These are phyloP conservation scores for Danio albolineatus DNA, from an alignment of 2,797 vertebrate species.

Conservation along the genomic window DNA sequence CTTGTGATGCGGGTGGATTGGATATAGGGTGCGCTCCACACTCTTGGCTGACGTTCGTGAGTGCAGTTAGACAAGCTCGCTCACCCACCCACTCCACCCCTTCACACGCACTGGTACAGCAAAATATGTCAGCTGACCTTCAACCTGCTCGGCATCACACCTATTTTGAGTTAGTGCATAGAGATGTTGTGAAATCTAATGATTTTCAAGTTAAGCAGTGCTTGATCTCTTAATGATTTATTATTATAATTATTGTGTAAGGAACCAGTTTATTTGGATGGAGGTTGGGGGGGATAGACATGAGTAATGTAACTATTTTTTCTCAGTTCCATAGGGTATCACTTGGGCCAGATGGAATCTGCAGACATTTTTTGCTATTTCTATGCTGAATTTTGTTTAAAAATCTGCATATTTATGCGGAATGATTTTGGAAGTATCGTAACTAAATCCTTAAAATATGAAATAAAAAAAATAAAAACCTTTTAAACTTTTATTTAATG, in stretches of 20 bases:
- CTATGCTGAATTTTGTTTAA: too few relatives aligned
- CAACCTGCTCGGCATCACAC: slow-evolving; percentile 12
- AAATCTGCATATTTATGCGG: too few relatives aligned
- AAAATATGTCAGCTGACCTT: slow-evolving; percentile 17
- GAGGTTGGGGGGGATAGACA: too few relatives aligned
- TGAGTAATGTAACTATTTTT: not conserved
- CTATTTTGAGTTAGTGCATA: slow-evolving; percentile 39
- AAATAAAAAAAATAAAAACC: too few relatives aligned
- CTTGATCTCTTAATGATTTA: not conserved
- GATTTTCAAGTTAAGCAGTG: slow-evolving; percentile 7
- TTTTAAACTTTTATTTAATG: too few relatives aligned
- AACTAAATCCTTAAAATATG: too few relatives aligned
- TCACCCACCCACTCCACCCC: slow-evolving; percentile 46
- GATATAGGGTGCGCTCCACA: slow-evolving; percentile 96
- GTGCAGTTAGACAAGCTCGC: slow-evolving; percentile 86
- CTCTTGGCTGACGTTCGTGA: slow-evolving; percentile 98
- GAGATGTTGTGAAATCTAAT: slow-evolving; percentile 10
- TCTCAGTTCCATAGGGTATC: not conserved
- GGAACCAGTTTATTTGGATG: not conserved
- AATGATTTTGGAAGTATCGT: too few relatives aligned
- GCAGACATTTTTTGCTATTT: too few relatives aligned
- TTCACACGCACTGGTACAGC: slow-evolving; percentile 41
- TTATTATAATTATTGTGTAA: not conserved
- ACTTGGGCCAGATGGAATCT: too few relatives aligned
- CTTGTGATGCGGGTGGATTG: slow-evolving; percentile 98